phyloP scores from a whole-genome alignment of 1,140 invertebrate genomes.

The Tigriopus japonicus region DNA sequence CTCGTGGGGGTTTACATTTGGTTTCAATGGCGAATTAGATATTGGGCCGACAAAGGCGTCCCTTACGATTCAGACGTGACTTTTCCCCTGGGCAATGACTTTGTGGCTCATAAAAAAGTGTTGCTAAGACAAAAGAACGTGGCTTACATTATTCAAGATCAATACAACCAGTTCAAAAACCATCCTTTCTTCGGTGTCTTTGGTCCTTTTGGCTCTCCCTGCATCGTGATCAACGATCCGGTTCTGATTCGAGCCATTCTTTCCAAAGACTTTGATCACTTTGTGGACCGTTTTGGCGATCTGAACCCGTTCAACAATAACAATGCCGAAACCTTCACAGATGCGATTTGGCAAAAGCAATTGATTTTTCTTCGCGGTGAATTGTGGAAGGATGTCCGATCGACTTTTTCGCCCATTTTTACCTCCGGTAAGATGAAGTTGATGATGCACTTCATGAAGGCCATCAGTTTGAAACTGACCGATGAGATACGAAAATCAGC shows the following conservation, averaged over 20 bases:
- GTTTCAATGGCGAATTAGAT: no score
- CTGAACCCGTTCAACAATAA: not conserved
- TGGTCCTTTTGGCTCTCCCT: not conserved
- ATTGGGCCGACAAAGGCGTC: no score
- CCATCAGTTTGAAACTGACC: not conserved
- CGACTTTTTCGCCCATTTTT: conserved; percentile 11
- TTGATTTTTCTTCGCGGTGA: not conserved
- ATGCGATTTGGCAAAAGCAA: conserved; percentile 4
- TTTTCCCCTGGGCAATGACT: no score
- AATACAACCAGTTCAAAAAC: no score
- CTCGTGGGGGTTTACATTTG: no score
- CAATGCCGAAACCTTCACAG: not conserved
- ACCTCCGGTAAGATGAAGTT: not conserved
- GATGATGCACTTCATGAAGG: not conserved
- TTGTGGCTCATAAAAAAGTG: no score
- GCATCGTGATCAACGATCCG: not conserved
- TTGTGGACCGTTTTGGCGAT: conserved; percentile 1
- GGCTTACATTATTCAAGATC: no score
- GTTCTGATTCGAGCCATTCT: not conserved
- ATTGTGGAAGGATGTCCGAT: conserved; percentile 5
- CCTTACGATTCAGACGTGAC: no score
- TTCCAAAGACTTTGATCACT: conserved; percentile 7
- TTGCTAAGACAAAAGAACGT: no score
- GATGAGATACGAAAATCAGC: not conserved
- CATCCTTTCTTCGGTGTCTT: no score